Evolutionary conservation across 2,113 vertebrate genomes (phyloP).

Genomic region (Zingel zingel): DNA sequence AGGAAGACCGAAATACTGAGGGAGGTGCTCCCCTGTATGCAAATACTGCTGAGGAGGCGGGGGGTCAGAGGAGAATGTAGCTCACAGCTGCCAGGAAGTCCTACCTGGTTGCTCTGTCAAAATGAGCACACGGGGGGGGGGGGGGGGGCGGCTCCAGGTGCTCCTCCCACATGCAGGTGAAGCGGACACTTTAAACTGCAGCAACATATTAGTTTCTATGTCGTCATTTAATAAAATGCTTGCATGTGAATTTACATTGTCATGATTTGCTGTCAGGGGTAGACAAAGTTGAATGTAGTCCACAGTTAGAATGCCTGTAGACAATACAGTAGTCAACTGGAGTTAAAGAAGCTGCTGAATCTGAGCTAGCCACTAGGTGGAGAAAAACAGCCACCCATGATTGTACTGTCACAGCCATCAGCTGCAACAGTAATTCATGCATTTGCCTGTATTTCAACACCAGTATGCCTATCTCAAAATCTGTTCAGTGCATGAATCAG

Average conservation of each 20-base stretch:
- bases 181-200: neutral
- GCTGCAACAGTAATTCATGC: neutral
- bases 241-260: neutral
- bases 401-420: neutral
- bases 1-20: neutral
- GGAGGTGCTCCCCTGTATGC: conserved; percentile 51
- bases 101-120: neutral
- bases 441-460: too few species aligned
- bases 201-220: too few species aligned
- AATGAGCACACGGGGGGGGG: too few species aligned
- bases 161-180: neutral
- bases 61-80: neutral
- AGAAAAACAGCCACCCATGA: conserved; percentile 5
- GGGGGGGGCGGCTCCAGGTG: neutral
- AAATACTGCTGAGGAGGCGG: conserved; percentile 31
- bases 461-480: too few species aligned
- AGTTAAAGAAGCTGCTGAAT: neutral
- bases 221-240: too few species aligned
- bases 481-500: too few species aligned
- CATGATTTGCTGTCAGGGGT: neutral
- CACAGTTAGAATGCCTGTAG: neutral
- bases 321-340: neutral
- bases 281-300: neutral
- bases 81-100: neutral
- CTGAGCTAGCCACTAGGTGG: neutral